phyloP scores from a whole-genome alignment of 2,113 vertebrate genomes.

The Nibea coibor region DNA sequence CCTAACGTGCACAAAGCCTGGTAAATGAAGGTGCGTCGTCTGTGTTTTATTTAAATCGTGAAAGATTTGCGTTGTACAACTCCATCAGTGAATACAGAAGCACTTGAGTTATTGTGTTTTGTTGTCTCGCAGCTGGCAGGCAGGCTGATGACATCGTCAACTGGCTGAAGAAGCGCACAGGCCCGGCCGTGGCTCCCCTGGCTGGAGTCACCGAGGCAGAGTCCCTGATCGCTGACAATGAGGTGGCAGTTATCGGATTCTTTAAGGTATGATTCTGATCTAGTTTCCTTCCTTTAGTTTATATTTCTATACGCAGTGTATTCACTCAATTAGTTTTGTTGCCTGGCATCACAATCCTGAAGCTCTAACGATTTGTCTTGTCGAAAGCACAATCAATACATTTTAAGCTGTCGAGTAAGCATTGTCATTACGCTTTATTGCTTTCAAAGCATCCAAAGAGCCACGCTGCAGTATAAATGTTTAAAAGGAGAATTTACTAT shows the following conservation, averaged over 20 bases:
- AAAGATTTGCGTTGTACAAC: no score
- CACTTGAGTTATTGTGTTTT: conserved; percentile 11
- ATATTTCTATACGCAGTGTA: not conserved
- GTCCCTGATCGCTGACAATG: conserved; percentile 88
- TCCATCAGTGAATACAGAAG: not conserved
- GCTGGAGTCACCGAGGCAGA: conserved; percentile 81
- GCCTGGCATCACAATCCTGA: not conserved
- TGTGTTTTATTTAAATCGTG: not conserved
- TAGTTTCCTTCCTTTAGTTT: not conserved
- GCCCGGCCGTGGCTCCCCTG: conserved; percentile 88
- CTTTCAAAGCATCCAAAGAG: not conserved
- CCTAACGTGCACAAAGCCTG: not conserved
- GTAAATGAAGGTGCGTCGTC: not conserved
- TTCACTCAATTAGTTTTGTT: no score
- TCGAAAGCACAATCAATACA: not conserved
- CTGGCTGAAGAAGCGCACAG: conserved; percentile 97
- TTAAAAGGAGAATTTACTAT: not conserved
- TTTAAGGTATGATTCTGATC: conserved; percentile 89
- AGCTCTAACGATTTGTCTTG: not conserved
- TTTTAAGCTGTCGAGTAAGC: not conserved
- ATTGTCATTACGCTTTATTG: not conserved
- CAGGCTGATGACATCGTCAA: conserved; percentile 94
- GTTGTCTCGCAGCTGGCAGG: conserved; percentile 87
- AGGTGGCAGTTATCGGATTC: conserved; percentile 94
- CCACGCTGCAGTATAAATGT: not conserved